Evolutionary conservation across 2,797 vertebrate genomes (phyloP), one percentile per base, ranked within the genome.

Genomic region (Margarornis squamiger): DNA sequence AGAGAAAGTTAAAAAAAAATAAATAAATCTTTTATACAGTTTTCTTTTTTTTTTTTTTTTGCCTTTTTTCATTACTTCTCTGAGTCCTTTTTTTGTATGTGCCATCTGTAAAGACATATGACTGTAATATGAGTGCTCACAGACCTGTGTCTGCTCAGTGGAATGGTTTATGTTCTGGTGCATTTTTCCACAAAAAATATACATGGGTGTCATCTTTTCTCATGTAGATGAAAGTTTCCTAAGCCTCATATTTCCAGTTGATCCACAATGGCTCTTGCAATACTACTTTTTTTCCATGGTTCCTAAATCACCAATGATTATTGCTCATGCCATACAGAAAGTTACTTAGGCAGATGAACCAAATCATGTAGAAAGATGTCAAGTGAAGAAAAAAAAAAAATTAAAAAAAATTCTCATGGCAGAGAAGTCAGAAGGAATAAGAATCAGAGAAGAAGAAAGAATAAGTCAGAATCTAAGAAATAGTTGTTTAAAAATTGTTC

Each of bases 111-210:
- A 84, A 89, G 83, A 93, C 34, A 20, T 81, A 93, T 57, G 63
- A 66, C 77, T 92, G 17, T 81, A 90, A 71, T 92, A 85, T 55
- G 55, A 59, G 38, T 77, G 39, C 89, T 94, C 83, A 93, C 45
- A 76, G 80, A 72, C 63, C 55, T 88, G 29, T 90, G 52, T 76
- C 90, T 85, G 45, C 41, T 89, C 49, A 71, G 38, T 82, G 32
- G 24, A 93, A 52, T 67, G 38, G 32, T 87, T 95, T 89, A 95
- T 54, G 14, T 46, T 76, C 36, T 12, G 39, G 52, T 79, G 26
- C 20, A 26, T 82, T 87, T 93, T 94, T 73, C 29, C 38, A 49
- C 55, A 55, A 76, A 90, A 92, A 76, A 23, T 57, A 46, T 23
- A n/a, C 51, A 21, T 11, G 6, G 5, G 5, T 90, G 21, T 80